Conservation (phyloP, 2,888 invertebrate genomes). For the Dynastes tityus region DNA sequence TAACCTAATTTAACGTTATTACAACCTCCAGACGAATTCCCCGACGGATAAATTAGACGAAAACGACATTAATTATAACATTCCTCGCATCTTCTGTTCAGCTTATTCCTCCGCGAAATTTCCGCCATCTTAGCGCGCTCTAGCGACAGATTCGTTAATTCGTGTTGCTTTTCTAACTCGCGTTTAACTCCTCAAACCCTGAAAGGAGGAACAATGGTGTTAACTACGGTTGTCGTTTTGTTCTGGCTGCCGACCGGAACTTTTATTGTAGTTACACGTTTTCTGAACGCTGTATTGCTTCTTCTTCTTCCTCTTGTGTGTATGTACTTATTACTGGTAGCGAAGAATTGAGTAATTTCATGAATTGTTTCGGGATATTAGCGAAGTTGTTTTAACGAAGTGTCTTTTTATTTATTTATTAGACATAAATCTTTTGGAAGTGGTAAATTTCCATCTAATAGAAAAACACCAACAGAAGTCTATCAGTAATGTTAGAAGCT, state of each 20-base stretch:
- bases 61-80: conserved; percentile 52
- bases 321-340: too few relatives aligned
- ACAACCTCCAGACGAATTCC: conserved; percentile 54
- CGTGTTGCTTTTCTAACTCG: neutral
- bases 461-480: neutral
- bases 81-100: conserved; percentile 23
- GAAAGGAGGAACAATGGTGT: conserved; percentile 20
- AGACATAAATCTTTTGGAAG: neutral
- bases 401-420: neutral
- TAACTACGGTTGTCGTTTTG: conserved; percentile 29
- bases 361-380: neutral
- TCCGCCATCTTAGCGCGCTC: neutral
- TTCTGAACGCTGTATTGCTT: neutral
- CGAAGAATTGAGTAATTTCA: neutral
- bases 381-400: neutral
- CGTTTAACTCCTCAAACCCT: neutral
- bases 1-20: conserved; percentile 54
- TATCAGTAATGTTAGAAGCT: too few relatives aligned
- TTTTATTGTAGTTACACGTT: conserved; percentile 24
- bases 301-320: neutral
- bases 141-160: neutral
- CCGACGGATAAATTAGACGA: conserved; percentile 52
- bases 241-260: conserved; percentile 19
- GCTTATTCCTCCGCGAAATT: conserved; percentile 28
- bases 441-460: neutral